Percentiles rank a stretch among this genome's conserved stretches.
Evolutionary conservation across 2,113 vertebrate genomes (phyloP).

Genomic region (Colius striatus): DNA sequence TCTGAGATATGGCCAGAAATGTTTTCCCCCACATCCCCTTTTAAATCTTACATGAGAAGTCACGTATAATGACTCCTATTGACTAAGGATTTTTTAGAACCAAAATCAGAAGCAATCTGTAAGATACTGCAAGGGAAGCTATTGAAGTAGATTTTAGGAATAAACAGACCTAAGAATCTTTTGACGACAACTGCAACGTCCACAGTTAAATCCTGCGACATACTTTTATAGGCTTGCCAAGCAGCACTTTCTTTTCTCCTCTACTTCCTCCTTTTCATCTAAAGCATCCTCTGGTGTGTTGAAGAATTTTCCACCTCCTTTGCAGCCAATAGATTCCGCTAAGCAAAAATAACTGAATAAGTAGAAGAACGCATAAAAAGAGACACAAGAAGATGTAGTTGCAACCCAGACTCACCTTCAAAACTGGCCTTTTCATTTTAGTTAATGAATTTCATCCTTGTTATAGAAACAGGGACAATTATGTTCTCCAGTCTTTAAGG

Average conservation of each 20-base stretch:
- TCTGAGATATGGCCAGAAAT: not conserved
- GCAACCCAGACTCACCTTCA: not conserved
- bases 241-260: not conserved
- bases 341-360: not conserved
- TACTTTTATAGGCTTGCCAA: not conserved
- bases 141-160: not conserved
- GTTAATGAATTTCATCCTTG: conserved; percentile 13
- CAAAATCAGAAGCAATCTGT: not conserved
- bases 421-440: conserved; percentile 21
- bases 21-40: not conserved
- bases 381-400: not conserved
- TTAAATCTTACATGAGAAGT: not conserved
- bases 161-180: not conserved
- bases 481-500: conserved; percentile 24
- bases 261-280: not conserved
- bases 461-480: conserved; percentile 32
- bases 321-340: not conserved
- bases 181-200: not conserved
- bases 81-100: not conserved
- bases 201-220: not conserved
- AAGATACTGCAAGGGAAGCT: not conserved
- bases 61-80: not conserved
- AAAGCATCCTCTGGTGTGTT: not conserved
- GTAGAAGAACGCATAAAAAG: not conserved
- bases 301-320: not conserved